Conservation (phyloP, 2,113 vertebrate species). For the Orthochromis malagaraziensis region DNA sequence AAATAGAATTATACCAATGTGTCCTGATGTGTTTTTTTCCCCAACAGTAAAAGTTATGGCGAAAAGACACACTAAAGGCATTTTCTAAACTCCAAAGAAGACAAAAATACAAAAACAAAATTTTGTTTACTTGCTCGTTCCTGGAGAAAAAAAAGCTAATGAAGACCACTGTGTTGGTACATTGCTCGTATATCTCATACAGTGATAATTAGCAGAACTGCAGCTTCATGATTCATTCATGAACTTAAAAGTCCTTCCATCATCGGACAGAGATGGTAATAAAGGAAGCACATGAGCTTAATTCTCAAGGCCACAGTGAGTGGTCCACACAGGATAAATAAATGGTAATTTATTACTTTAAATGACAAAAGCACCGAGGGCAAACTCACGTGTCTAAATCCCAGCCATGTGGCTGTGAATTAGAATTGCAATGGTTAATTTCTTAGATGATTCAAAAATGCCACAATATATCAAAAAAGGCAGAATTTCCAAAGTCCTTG, state of each 20-base stretch:
- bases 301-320: not conserved
- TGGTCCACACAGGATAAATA: not conserved
- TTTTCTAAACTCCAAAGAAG: not conserved
- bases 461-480: not conserved
- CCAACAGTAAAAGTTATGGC: not conserved
- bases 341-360: not conserved
- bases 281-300: not conserved
- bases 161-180: not conserved
- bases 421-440: not conserved
- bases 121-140: not conserved
- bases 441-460: not conserved
- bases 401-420: not conserved
- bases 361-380: not conserved
- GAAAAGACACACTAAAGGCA: not conserved
- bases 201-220: not conserved
- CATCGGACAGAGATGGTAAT: not conserved
- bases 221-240: constrained; percentile 30
- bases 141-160: not conserved
- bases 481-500: not conserved
- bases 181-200: not conserved
- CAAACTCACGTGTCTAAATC: not conserved
- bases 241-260: not conserved
- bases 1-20: not conserved
- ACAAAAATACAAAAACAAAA: not conserved
- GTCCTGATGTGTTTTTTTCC: not conserved